These are phyloP conservation scores for Drosophila tropicalis DNA, from an alignment of 1,140 invertebrate genomes.

Conservation along the genomic window DNA sequence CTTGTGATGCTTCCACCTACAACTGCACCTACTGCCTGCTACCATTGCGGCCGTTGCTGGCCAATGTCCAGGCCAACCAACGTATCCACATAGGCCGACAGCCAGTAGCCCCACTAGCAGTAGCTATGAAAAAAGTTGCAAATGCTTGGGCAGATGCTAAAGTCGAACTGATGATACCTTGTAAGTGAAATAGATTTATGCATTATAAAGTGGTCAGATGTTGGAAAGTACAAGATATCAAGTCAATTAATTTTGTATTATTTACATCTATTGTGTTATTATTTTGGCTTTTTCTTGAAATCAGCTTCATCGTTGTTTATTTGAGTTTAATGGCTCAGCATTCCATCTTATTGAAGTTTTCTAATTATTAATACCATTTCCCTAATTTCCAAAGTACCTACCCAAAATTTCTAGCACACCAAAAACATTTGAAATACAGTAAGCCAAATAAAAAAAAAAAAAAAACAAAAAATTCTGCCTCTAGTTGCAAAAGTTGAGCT, in stretches of 20 bases:
- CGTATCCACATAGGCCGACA: slow-evolving; percentile 38
- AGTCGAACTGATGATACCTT: background rate
- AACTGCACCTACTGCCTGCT: no score
- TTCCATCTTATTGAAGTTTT: background rate
- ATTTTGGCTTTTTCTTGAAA: no score
- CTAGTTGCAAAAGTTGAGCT: slow-evolving; percentile 44
- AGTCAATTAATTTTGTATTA: no score
- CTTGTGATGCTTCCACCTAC: slow-evolving; percentile 3
- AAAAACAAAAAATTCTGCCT: slow-evolving; percentile 16
- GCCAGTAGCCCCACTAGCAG: background rate
- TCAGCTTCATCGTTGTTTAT: no score
- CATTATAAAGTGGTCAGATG: no score
- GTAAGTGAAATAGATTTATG: background rate
- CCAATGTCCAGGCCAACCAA: slow-evolving; percentile 28
- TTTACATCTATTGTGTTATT: no score
- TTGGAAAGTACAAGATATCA: no score
- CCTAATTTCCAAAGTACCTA: background rate
- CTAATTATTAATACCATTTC: background rate
- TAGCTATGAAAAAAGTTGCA: slow-evolving; percentile 15
- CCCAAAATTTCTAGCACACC: background rate
- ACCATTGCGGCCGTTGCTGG: background rate
- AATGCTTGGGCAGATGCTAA: background rate
- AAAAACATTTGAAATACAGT: slow-evolving; percentile 3
- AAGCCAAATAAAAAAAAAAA: background rate
- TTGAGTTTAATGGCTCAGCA: no score